Evolutionary conservation across 2,113 vertebrate species (phyloP).

Genomic region (Cranoglanis bouderius): DNA sequence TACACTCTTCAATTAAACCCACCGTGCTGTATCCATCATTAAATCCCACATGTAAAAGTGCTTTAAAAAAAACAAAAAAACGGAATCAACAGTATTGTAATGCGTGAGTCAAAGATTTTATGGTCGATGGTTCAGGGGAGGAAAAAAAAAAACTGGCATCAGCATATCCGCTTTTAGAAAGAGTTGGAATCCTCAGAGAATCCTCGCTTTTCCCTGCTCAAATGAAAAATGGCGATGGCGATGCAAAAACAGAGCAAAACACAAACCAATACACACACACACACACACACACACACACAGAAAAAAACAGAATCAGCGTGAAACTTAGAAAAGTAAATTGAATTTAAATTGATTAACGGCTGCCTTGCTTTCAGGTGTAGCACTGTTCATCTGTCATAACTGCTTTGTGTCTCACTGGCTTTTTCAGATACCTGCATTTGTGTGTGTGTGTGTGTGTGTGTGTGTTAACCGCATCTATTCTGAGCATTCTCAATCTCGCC

Average conservation of each 20-base stretch:
- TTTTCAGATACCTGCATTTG: not conserved
- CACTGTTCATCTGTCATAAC: slow-evolving; percentile 69
- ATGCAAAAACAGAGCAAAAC: slow-evolving; percentile 6
- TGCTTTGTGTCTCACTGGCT: slow-evolving; percentile 55
- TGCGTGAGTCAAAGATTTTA: not conserved
- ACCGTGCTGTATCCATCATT: not conserved
- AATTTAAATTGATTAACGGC: slow-evolving; percentile 68
- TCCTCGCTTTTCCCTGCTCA: not conserved
- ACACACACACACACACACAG: not conserved
- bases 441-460: slow-evolving; percentile 36
- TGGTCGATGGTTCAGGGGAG: not conserved
- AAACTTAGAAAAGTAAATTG: slow-evolving; percentile 57
- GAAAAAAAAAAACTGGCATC: not conserved
- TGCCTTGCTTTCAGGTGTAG: slow-evolving; percentile 62
- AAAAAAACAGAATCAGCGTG: not conserved
- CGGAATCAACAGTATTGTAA: not conserved
- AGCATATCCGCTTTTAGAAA: slow-evolving; percentile 14
- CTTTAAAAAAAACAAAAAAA: not conserved
- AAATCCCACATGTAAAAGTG: not conserved
- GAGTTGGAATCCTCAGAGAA: slow-evolving; percentile 15
- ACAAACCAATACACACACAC: not conserved
- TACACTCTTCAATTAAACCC: not conserved
- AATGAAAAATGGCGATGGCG: slow-evolving; percentile 20
- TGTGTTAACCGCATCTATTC: slow-evolving; percentile 47
- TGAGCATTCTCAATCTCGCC: slow-evolving; percentile 54